Evolutionary conservation across 1,140 invertebrate species (phyloP), one percentile per base, ranked within the genome.

Genomic region (Temnothorax nylanderi): DNA sequence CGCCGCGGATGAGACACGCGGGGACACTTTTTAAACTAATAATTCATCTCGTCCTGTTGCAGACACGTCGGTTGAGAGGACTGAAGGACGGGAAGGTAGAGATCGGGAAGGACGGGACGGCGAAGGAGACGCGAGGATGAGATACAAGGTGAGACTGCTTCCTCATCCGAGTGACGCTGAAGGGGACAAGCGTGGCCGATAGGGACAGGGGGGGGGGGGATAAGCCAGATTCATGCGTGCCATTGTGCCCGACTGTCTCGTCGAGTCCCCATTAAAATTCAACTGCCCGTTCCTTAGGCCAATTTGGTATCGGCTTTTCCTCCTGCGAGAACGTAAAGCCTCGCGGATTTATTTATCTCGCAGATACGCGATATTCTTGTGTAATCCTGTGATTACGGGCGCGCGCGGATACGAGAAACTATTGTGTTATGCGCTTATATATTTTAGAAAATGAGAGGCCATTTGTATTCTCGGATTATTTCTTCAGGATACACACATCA

Each of bases 121-220:
- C 4, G 18, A 41, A n/a, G 76, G 13, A 37, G 49, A 47, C 62
- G n/a, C 60, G 34, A 88, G 72, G 37, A 92, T 92, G 92, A 92
- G 77, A 72, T 92, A 92, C 77, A 92, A 92, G 91, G 92, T 91
- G 34, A 92, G 91, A 26, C 3, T 34, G 34, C 47, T 67, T 72
- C 41, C 65, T 69, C 3, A 26, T 69, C n/a, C 37, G 11, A 67
- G 13, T 44, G 7, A 49, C 11, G 11, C 2, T 16, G n/a, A 69
- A 11, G 41, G 41, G 21, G 21, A 69, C 41, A 16, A 47, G 44
- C 41, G 18, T 69, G 41, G 41, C 21, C 41, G 41, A 49, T 64
- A 51, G 51, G 11, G 18, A 65, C 21, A n/a, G 10, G 1, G 26
- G 0, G 26, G 26, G 26, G 26, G 26, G 7, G 32, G 49, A 84